Evolutionary conservation across 2,888 invertebrate genomes (phyloP).

Genomic region (Agelastica alni): DNA sequence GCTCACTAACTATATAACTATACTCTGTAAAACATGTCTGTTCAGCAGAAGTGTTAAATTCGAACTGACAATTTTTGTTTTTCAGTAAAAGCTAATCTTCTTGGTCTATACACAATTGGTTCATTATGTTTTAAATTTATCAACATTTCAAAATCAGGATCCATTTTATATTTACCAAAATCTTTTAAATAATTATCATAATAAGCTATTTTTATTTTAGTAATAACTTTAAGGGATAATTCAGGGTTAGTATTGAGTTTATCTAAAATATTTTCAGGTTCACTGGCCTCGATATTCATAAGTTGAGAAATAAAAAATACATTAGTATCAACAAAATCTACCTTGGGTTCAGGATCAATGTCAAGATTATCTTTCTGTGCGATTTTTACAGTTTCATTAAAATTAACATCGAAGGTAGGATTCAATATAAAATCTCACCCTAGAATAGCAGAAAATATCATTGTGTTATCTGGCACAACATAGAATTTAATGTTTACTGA

Average conservation of each 20-base stretch:
- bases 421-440: neutral
- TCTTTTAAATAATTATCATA: constrained; percentile 1
- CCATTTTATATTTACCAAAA: neutral
- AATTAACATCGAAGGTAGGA: too few species aligned
- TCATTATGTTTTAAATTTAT: constrained; percentile 12
- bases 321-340: neutral
- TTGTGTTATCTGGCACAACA: neutral
- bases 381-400: too few species aligned
- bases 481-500: neutral
- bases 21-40: too few species aligned
- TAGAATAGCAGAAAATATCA: neutral
- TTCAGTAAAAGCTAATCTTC: constrained; percentile 25
- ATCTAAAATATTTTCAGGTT: too few species aligned
- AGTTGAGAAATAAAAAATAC: neutral
- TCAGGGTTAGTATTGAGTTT: too few species aligned
- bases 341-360: neutral
- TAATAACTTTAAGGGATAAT: too few species aligned
- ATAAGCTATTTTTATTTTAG: too few species aligned
- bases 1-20: too few species aligned
- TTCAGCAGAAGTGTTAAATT: too few species aligned
- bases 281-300: too few species aligned
- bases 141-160: constrained; percentile 9
- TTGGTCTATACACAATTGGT: constrained; percentile 21
- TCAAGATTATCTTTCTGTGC: too few species aligned
- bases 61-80: constrained; percentile 24